Conservation (phyloP, 2,113 vertebrate genomes). For the Alexandromys fortis region DNA sequence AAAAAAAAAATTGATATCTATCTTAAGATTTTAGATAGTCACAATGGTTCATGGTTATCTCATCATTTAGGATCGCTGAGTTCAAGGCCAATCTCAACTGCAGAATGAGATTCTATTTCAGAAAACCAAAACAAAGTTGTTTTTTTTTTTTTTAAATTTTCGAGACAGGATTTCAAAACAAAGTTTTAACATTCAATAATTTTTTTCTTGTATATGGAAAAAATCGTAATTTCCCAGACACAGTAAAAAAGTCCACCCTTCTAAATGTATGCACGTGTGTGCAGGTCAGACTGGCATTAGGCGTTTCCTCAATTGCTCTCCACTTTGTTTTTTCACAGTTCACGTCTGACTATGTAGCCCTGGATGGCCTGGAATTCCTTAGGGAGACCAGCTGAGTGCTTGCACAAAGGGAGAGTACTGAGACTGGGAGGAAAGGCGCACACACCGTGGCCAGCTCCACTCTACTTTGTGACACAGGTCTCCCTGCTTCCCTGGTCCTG, state of each 20-base stretch:
- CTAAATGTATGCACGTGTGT: not conserved
- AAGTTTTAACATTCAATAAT: not conserved
- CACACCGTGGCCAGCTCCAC: not conserved
- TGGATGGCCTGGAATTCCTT: not conserved
- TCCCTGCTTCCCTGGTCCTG: not conserved
- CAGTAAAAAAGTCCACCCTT: conserved; percentile 15
- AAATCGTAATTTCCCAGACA: not conserved
- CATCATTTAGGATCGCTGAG: not conserved
- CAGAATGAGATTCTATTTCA: not conserved
- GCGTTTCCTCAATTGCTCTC: not conserved
- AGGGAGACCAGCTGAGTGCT: not conserved
- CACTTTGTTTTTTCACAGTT: not conserved
- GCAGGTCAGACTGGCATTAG: not conserved
- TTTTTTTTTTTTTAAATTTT: no score
- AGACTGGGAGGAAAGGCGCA: not conserved
- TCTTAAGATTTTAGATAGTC: not conserved
- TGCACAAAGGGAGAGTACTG: not conserved
- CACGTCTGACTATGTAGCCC: not conserved
- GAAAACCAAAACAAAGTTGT: not conserved
- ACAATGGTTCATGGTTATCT: not conserved
- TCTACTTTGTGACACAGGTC: not conserved
- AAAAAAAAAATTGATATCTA: not conserved
- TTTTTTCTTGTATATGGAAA: not conserved
- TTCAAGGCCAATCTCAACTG: not conserved
- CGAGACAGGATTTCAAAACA: not conserved